phyloP scores from a whole-genome alignment of 2,888 invertebrate species.

The Odontocolon sp. region DNA sequence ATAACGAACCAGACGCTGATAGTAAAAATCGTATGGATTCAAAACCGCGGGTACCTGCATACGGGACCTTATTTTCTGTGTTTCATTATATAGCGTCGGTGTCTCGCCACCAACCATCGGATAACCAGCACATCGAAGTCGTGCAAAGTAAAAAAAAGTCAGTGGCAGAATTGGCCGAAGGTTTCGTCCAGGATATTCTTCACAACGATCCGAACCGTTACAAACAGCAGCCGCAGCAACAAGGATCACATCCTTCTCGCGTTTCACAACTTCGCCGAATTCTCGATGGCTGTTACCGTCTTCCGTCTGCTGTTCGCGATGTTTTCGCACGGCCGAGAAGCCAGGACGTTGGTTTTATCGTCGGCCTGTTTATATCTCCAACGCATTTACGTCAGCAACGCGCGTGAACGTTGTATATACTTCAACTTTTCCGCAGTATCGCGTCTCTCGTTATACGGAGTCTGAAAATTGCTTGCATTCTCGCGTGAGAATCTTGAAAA shows the following conservation, averaged over 20 bases:
- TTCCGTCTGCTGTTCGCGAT: slow-evolving; percentile 7
- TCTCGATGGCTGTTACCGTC: slow-evolving; percentile 4
- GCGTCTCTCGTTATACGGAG: neutral
- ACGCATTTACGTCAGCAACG: slow-evolving; percentile 9
- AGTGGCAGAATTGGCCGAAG: slow-evolving; percentile 14
- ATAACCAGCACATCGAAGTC: neutral
- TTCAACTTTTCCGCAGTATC: neutral
- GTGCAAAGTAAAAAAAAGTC: neutral
- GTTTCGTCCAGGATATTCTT: slow-evolving; percentile 20
- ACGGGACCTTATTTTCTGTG: slow-evolving; percentile 51
- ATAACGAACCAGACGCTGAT: slow-evolving; percentile 48
- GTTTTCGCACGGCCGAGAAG: slow-evolving; percentile 39
- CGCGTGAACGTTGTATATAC: neutral
- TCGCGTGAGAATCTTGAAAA: slow-evolving; percentile 39
- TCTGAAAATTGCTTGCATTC: slow-evolving; percentile 23
- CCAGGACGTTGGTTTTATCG: slow-evolving; percentile 21
- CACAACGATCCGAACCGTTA: slow-evolving; percentile 43
- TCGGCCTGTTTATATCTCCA: slow-evolving; percentile 17
- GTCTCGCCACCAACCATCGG: neutral
- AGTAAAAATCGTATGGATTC: slow-evolving; percentile 15
- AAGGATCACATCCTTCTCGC: neutral
- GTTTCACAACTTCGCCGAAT: slow-evolving; percentile 40
- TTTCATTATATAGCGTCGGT: neutral
- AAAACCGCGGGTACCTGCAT: slow-evolving; percentile 60
- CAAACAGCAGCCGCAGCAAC: neutral